phyloP scores from a whole-genome alignment of 2,797 vertebrate species.

The Apodemus agrarius region DNA sequence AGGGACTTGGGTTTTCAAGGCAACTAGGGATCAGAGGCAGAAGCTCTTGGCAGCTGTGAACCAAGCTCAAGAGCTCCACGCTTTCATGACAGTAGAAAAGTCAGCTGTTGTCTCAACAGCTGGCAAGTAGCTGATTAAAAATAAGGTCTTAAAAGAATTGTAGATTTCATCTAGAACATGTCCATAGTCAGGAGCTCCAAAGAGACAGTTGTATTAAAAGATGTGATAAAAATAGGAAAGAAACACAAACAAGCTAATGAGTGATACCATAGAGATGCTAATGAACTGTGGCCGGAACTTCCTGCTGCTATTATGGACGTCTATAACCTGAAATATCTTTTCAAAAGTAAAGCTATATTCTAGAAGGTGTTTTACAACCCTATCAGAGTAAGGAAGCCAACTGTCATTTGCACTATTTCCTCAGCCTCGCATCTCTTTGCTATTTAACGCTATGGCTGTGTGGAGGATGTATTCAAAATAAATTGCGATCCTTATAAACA shows the following conservation, averaged over 20 bases:
- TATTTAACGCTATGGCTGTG: background rate
- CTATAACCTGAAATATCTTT: background rate
- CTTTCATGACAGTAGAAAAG: conserved; percentile 29
- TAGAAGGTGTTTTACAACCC: conserved; percentile 1
- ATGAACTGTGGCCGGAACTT: background rate
- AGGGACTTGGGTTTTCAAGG: conserved; percentile 51
- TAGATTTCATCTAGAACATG: background rate
- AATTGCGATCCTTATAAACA: background rate
- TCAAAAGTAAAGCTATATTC: background rate
- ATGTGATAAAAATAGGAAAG: background rate
- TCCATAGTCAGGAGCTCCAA: background rate
- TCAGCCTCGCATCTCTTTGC: background rate
- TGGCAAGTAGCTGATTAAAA: conserved; percentile 54
- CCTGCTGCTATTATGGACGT: background rate
- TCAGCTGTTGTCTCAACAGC: conserved; percentile 70
- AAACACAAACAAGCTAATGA: background rate
- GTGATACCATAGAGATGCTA: background rate
- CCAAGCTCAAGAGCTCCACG: background rate
- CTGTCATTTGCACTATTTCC: conserved; percentile 24
- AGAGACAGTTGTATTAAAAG: background rate
- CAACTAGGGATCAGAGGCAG: conserved; percentile 48
- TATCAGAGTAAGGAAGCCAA: background rate
- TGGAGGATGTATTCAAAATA: conserved; percentile 17
- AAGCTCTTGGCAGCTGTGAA: conserved; percentile 55
- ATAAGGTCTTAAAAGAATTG: conserved; percentile 10